phyloP scores from a whole-genome alignment of 1,140 invertebrate species.

The Drosophila sproati region DNA sequence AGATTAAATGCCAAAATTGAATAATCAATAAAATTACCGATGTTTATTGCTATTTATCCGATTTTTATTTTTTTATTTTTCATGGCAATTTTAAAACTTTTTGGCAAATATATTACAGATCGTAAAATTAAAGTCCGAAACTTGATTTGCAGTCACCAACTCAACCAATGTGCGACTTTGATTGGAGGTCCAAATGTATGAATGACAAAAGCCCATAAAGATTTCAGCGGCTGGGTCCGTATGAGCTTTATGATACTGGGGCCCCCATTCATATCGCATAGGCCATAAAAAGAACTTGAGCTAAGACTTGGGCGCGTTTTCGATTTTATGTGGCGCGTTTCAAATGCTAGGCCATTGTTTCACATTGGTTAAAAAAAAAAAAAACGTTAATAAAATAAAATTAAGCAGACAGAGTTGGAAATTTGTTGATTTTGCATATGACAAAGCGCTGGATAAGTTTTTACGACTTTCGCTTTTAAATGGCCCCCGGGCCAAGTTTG shows the following conservation, averaged over 20 bases:
- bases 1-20: constrained; percentile 52
- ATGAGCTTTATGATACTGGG: constrained; percentile 32
- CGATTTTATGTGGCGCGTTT: constrained; percentile 47
- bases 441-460: constrained; percentile 57
- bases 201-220: constrained; percentile 55
- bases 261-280: constrained; percentile 45
- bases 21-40: constrained; percentile 59
- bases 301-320: constrained; percentile 16
- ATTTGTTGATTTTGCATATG: constrained; percentile 76
- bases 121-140: constrained; percentile 56
- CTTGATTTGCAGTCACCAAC: constrained; percentile 58
- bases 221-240: constrained; percentile 59
- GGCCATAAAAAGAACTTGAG: constrained; percentile 64
- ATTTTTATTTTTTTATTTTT: constrained; percentile 8
- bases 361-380: constrained; percentile 46
- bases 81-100: constrained; percentile 53
- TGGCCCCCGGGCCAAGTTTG: constrained; percentile 47
- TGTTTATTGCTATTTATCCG: constrained; percentile 40
- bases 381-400: constrained; percentile 65
- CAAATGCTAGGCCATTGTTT: constrained; percentile 71
- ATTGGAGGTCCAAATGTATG: constrained; percentile 39
- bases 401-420: constrained; percentile 49
- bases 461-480: constrained; percentile 81
- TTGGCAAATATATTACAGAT: constrained; percentile 57
- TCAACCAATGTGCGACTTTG: constrained; percentile 39